These are phyloP conservation scores for Eulemur mongoz DNA, from an alignment of 2,797 vertebrate species.

Conservation along the genomic window DNA sequence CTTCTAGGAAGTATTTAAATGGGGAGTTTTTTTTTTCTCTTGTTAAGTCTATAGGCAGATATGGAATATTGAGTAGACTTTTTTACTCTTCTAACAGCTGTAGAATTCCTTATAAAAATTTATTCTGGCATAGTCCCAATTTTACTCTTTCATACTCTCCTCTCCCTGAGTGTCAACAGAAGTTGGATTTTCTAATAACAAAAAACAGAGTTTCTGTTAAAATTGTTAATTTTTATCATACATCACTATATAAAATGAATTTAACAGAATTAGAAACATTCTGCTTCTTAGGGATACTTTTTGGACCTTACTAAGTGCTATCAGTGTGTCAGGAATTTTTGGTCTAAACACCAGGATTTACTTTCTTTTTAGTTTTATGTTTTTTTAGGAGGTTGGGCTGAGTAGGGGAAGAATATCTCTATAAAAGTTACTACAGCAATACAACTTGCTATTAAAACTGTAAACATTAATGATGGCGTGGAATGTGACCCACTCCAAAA, in stretches of 20 bases:
- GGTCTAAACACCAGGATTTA: slow-evolving; percentile 49
- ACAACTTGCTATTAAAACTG: slow-evolving; percentile 77
- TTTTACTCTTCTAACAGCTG: slow-evolving; percentile 39
- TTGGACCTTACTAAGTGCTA: slow-evolving; percentile 19
- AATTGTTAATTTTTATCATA: slow-evolving; percentile 61
- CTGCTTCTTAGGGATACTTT: neutral
- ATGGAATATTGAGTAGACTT: neutral
- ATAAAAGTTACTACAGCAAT: slow-evolving; percentile 80
- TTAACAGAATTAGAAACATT: slow-evolving; percentile 44
- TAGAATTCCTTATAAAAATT: slow-evolving; percentile 54
- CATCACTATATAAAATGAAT: slow-evolving; percentile 62
- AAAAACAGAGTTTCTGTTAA: slow-evolving; percentile 53
- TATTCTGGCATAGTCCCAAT: neutral
- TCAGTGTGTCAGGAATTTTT: slow-evolving; percentile 39
- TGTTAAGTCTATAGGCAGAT: neutral
- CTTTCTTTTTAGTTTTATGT: slow-evolving; percentile 67
- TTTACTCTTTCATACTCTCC: slow-evolving; percentile 12
- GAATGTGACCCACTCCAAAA: slow-evolving; percentile 82
- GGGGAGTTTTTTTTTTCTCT: neutral
- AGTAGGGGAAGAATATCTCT: slow-evolving; percentile 54
- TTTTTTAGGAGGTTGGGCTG: neutral
- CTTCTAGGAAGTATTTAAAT: slow-evolving; percentile 4
- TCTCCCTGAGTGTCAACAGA: neutral
- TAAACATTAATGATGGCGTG: slow-evolving; percentile 81
- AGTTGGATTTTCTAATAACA: slow-evolving; percentile 34